phyloP scores from a whole-genome alignment of 2,888 invertebrate species.

The Athalia cordata region DNA sequence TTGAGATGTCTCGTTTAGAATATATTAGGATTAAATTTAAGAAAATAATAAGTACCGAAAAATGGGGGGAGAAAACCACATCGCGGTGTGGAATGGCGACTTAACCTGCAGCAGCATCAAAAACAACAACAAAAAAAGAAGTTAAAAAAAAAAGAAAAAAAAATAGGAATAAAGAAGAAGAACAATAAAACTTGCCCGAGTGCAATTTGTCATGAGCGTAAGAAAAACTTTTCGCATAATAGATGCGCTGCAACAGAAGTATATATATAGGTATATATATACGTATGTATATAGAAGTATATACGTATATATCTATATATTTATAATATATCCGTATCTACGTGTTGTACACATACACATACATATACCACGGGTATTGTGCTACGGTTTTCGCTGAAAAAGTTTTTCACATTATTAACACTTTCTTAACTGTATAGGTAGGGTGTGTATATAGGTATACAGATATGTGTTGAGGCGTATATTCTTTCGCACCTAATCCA shows the following conservation, averaged over 20 bases:
- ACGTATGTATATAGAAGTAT: too few relatives aligned
- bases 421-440: slow-evolving; percentile 47
- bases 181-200: slow-evolving; percentile 60
- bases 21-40: slow-evolving; percentile 8
- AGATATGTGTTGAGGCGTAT: not conserved
- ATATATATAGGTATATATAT: too few relatives aligned
- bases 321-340: too few relatives aligned
- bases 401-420: slow-evolving; percentile 71
- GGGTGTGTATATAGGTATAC: not conserved
- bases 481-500: not conserved
- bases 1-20: too few relatives aligned
- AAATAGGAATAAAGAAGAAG: slow-evolving; percentile 64
- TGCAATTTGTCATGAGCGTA: slow-evolving; percentile 65
- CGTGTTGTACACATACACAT: slow-evolving; percentile 51
- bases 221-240: slow-evolving; percentile 30
- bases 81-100: not conserved
- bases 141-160: too few relatives aligned
- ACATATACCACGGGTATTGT: not conserved
- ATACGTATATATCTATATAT: too few relatives aligned
- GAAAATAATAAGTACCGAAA: slow-evolving; percentile 39
- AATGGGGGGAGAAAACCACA: slow-evolving; percentile 48
- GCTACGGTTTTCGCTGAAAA: slow-evolving; percentile 2
- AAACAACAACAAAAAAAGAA: slow-evolving; percentile 67
- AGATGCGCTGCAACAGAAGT: slow-evolving; percentile 10
- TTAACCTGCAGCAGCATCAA: slow-evolving; percentile 28